Percentiles rank a stretch among this genome's conserved stretches.
Conservation (phyloP, 2,888 invertebrate species). For the Drosophila mercatorum region DNA sequence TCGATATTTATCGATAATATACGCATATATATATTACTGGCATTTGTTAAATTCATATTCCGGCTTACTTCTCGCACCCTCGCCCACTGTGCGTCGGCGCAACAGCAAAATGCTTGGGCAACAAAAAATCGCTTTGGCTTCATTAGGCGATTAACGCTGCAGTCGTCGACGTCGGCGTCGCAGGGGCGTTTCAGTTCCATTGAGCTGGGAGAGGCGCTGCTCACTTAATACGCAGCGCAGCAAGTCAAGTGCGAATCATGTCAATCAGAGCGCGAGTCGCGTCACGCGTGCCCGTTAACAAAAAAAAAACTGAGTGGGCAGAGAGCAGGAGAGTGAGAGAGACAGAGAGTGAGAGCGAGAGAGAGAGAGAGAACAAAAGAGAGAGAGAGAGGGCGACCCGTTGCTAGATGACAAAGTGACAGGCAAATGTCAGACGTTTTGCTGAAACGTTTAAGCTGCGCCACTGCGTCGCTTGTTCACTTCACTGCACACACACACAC, state of each 20-base stretch:
- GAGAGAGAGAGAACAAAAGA: background rate
- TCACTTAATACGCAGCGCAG: constrained; percentile 63
- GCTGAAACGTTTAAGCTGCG: constrained; percentile 67
- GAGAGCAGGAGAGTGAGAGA: background rate
- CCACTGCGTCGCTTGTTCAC: constrained; percentile 65
- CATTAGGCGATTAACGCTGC: constrained; percentile 72
- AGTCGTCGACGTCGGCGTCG: constrained; percentile 17
- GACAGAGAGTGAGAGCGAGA: background rate
- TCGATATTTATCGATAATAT: too few relatives aligned
- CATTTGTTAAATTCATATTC: too few relatives aligned
- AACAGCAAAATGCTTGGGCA: constrained; percentile 50
- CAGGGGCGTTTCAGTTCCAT: constrained; percentile 2
- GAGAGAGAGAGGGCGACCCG: constrained; percentile 14
- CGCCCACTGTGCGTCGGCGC: constrained; percentile 49
- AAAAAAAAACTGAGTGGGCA: background rate
- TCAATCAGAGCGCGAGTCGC: constrained; percentile 62
- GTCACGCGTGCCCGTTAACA: constrained; percentile 47
- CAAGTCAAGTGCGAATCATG: constrained; percentile 76
- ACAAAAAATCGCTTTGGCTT: constrained; percentile 67
- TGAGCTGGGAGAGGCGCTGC: constrained; percentile 33
- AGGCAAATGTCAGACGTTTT: constrained; percentile 75
- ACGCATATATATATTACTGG: too few relatives aligned
- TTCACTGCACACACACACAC: constrained; percentile 65
- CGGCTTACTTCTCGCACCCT: background rate
- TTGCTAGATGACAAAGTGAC: constrained; percentile 64